Percentiles rank a stretch among this genome's conserved stretches.
These are phyloP conservation scores for Eurypyga helias DNA, from an alignment of 2,113 vertebrate genomes.

Conservation along the genomic window DNA sequence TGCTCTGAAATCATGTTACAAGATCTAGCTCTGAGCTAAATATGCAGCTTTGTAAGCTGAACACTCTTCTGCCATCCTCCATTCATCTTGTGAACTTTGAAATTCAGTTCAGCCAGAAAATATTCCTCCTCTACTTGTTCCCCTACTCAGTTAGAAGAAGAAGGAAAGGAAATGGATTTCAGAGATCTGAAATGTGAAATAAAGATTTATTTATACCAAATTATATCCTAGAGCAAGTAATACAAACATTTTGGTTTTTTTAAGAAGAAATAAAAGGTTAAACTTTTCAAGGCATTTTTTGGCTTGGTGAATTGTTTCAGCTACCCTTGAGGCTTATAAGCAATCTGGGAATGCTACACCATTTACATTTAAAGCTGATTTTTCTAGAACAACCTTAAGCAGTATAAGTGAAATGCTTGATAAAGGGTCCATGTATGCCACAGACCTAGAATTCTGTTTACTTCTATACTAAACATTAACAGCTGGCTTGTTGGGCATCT, in stretches of 20 bases:
- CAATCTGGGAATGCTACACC: neutral
- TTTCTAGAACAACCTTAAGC: neutral
- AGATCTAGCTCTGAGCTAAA: neutral
- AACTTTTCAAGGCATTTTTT: neutral
- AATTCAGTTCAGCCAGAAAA: conserved; percentile 26
- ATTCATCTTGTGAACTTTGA: neutral
- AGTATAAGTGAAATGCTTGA: neutral
- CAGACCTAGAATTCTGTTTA: conserved; percentile 52
- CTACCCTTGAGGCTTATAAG: neutral
- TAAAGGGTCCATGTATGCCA: conserved; percentile 4
- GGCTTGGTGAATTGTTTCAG: neutral
- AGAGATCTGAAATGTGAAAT: neutral
- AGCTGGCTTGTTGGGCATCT: neutral
- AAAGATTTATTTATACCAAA: neutral
- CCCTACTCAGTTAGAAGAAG: neutral
- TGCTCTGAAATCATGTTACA: neutral
- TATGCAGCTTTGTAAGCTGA: neutral
- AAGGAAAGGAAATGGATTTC: conserved; percentile 3
- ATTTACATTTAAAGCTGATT: conserved; percentile 1
- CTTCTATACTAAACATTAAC: conserved; percentile 25
- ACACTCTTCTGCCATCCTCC: neutral
- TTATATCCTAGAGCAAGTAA: neutral
- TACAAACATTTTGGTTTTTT: neutral
- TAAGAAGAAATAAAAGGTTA: neutral
- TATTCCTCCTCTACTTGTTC: neutral